Conservation (phyloP, 2,113 vertebrate genomes). For the Laterallus jamaicensis region DNA sequence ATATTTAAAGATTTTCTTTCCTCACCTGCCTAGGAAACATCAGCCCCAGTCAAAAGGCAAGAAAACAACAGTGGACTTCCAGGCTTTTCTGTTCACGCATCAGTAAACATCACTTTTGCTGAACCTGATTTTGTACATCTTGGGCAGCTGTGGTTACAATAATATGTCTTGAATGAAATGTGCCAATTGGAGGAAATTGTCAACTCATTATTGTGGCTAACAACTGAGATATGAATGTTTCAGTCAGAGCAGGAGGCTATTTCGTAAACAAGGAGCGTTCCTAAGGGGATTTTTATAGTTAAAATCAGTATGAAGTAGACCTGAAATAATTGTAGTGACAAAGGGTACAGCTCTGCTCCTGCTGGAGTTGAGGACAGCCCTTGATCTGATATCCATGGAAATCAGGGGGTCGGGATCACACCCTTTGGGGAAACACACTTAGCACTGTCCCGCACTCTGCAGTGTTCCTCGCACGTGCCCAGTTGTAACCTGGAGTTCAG, state of each 20-base stretch:
- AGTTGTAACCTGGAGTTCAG: not conserved
- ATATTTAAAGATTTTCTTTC: slow-evolving; percentile 71
- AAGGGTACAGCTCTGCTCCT: slow-evolving; percentile 7
- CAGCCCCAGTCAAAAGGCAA: slow-evolving; percentile 59
- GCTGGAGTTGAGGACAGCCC: not conserved
- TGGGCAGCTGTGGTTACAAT: slow-evolving; percentile 64
- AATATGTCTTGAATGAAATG: slow-evolving; percentile 73
- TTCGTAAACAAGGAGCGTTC: slow-evolving; percentile 56
- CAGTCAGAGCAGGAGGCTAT: slow-evolving; percentile 17
- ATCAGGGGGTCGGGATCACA: not conserved
- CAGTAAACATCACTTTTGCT: slow-evolving; percentile 55
- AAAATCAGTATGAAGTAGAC: slow-evolving; percentile 31
- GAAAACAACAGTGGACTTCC: slow-evolving; percentile 64
- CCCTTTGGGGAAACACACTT: not conserved
- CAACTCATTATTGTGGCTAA: slow-evolving; percentile 68
- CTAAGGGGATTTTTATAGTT: slow-evolving; percentile 37
- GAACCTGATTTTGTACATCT: slow-evolving; percentile 41
- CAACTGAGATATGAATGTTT: slow-evolving; percentile 49
- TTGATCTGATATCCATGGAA: not conserved
- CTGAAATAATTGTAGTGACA: slow-evolving; percentile 56
- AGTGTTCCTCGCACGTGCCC: not conserved
- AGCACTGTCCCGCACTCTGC: not conserved
- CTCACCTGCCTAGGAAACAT: slow-evolving; percentile 60
- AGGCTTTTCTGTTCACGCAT: slow-evolving; percentile 67
- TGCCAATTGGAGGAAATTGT: slow-evolving; percentile 72